These are phyloP conservation scores for Rana temporaria DNA, from an alignment of 2,113 vertebrate species.

Conservation along the genomic window DNA sequence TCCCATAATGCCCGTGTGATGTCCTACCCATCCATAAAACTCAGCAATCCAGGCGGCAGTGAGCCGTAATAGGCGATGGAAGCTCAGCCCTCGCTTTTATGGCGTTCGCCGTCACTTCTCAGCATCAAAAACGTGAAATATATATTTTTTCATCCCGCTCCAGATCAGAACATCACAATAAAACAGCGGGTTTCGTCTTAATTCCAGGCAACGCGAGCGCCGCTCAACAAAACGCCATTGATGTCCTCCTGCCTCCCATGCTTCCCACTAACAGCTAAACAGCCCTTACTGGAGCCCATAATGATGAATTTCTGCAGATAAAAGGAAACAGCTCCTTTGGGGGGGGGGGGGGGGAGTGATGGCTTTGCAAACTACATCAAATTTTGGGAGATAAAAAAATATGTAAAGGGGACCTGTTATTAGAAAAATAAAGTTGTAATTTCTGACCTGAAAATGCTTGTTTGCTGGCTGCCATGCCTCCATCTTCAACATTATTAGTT, in stretches of 20 bases:
- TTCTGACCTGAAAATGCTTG: too few species aligned
- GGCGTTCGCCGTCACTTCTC: neutral
- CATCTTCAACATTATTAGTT: too few species aligned
- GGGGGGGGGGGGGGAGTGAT: neutral
- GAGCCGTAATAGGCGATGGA: slow-evolving; percentile 2
- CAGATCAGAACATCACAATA: neutral
- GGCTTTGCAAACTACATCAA: too few species aligned
- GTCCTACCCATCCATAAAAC: slow-evolving; percentile 30
- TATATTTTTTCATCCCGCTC: neutral
- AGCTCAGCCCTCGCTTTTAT: neutral
- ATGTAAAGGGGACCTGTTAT: too few species aligned
- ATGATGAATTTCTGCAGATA: neutral
- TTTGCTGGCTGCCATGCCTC: too few species aligned
- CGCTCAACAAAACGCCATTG: neutral
- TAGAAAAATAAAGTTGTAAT: too few species aligned
- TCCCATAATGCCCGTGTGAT: neutral
- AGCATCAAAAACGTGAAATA: slow-evolving; percentile 5
- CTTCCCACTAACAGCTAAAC: neutral
- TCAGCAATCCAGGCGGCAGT: neutral
- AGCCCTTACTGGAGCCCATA: neutral
- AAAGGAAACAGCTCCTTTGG: neutral
- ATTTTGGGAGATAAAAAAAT: too few species aligned
- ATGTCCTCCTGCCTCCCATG: neutral
- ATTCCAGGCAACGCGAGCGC: neutral
- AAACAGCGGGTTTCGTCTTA: slow-evolving; percentile 23